Conservation (phyloP, 2,797 vertebrate genomes). For the Alca torda region DNA sequence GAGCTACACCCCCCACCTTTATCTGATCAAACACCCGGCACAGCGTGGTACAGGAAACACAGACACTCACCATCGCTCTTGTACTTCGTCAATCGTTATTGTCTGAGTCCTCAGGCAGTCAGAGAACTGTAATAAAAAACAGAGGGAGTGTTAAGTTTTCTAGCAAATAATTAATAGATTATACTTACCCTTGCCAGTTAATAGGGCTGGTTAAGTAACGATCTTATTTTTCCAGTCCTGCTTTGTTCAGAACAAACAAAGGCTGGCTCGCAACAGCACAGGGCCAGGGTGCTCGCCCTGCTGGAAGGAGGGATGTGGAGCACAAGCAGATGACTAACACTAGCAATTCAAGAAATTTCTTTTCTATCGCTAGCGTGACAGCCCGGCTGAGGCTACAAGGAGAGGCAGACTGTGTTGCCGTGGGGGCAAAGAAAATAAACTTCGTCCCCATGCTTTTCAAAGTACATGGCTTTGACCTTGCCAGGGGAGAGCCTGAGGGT, state of each 20-base stretch:
- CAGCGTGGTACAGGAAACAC: not conserved
- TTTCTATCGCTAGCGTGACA: not conserved
- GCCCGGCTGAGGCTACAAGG: not conserved
- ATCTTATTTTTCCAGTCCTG: not conserved
- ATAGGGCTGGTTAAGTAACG: not conserved
- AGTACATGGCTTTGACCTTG: not conserved
- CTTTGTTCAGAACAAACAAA: not conserved
- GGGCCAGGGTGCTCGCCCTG: not conserved
- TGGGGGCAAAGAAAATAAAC: not conserved
- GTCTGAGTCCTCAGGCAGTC: not conserved
- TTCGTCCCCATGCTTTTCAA: not conserved
- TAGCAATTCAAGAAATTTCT: not conserved
- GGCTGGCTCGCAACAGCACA: not conserved
- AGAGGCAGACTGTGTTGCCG: not conserved
- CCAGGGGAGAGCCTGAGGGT: not conserved
- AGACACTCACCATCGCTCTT: slow-evolving; percentile 29
- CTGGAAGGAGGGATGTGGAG: not conserved
- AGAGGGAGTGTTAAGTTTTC: not conserved
- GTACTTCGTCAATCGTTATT: not conserved
- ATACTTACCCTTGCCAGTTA: not conserved
- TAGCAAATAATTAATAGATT: slow-evolving; percentile 40
- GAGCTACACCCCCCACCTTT: not conserved
- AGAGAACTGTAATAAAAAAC: slow-evolving; percentile 48
- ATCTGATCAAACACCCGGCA: not conserved
- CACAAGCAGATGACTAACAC: not conserved